Evolutionary conservation across 1,140 invertebrate genomes (phyloP), one percentile per base, ranked within the genome.

Genomic region (Muscidifurax raptorellus): DNA sequence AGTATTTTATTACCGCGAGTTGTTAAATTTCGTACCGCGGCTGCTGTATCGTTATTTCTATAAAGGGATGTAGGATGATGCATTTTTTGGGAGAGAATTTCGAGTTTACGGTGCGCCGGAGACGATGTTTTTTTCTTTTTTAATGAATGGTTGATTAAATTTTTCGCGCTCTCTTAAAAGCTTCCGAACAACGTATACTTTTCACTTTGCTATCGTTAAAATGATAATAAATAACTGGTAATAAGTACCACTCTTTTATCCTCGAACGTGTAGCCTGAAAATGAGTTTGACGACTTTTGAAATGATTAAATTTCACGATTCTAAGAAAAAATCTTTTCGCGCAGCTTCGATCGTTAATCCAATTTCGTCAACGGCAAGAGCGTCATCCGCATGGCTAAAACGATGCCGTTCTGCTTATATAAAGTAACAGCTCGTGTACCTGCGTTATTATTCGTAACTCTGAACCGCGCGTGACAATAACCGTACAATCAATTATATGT

Each of bases 401-500:
- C 18, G n/a, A n/a, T n/a, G 22, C 52, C 6, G 6, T 22, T 22
- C 22, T 22, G 52, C 36, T 40, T 40, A 40, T 10, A 22, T n/a
- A 59, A 47, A 7, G 13, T 59, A 59, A n/a, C 6, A 59, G 18
- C 52, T 59, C 52, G 44, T 18, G 44, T 18, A 47, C 15, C 44
- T 47, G 13, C 15, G 44, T 59, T 59, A 59, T n/a, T 59, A 59
- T n/a, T 3, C 22, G 22, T 6, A n/a, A 12, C 75, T 12, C 25
- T 22, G 44, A 59, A n/a, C n/a, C n/a, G n/a, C 47, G 18, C 52
- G 78, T 67, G 12, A 10, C 36, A 15, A 80, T 80, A 71, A 71
- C 64, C 25, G 40, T 80, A 52, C 79, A 80, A 80, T 80, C 79
- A 72, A 80, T 72, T 52, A 80, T n/a, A 44, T 67, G 64, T 25